These are phyloP conservation scores for Ornithoptera priamus DNA, from an alignment of 2,888 invertebrate genomes.

Conservation along the genomic window DNA sequence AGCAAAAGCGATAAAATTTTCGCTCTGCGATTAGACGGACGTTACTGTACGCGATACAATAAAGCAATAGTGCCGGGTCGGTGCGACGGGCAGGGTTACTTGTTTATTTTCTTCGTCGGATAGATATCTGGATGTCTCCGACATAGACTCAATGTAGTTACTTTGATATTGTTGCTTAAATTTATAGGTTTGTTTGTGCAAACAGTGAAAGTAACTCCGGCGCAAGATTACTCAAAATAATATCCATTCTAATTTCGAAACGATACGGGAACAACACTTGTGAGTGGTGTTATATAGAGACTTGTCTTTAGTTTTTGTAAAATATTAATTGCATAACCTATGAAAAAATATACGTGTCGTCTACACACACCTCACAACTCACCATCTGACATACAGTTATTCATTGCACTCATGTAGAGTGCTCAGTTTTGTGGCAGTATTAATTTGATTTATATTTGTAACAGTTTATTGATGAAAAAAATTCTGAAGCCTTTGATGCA, in stretches of 20 bases:
- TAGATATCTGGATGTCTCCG: constrained; percentile 20
- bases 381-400: too few species aligned
- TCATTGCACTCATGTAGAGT: too few species aligned
- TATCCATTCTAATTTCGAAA: neutral
- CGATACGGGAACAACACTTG: neutral
- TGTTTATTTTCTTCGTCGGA: constrained; percentile 23
- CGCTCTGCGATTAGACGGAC: constrained; percentile 25
- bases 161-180: constrained; percentile 24
- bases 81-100: constrained; percentile 12
- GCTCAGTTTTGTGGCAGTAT: too few species aligned
- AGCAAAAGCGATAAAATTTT: constrained; percentile 19
- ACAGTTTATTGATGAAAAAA: too few species aligned
- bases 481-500: too few species aligned
- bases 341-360: too few species aligned
- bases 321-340: too few species aligned
- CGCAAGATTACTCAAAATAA: neutral
- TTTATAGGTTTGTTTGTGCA: constrained; percentile 28
- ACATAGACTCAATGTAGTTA: constrained; percentile 20
- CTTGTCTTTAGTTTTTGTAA: too few species aligned
- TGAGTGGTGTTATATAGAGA: too few species aligned
- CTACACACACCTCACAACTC: too few species aligned
- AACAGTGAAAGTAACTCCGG: constrained; percentile 9
- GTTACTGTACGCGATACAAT: constrained; percentile 12
- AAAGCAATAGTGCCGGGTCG: constrained; percentile 20
- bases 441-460: too few species aligned